phyloP scores from a whole-genome alignment of 2,888 invertebrate species.

The Halictus ligatus region DNA sequence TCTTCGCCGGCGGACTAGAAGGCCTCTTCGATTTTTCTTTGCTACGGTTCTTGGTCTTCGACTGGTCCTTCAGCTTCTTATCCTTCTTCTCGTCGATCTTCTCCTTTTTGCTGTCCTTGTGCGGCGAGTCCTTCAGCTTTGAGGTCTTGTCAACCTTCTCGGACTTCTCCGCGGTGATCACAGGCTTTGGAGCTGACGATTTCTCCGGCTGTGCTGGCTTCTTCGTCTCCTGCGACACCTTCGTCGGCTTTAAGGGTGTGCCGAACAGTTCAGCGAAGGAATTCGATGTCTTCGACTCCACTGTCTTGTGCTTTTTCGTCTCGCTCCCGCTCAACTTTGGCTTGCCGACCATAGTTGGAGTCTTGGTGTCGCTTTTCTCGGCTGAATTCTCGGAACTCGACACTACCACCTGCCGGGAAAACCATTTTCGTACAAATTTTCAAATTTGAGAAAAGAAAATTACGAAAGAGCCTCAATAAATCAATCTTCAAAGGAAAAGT shows the following conservation, averaged over 20 bases:
- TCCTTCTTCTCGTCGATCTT: slow-evolving; percentile 84
- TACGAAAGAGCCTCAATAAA: not conserved
- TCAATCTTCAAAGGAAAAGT: not conserved
- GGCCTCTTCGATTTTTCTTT: slow-evolving; percentile 86
- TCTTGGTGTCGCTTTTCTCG: slow-evolving; percentile 87
- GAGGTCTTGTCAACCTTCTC: slow-evolving; percentile 85
- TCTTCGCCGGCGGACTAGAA: slow-evolving; percentile 83
- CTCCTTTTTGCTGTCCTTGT: slow-evolving; percentile 85
- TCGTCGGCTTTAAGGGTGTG: slow-evolving; percentile 91
- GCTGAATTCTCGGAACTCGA: slow-evolving; percentile 86
- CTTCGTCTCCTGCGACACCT: slow-evolving; percentile 89
- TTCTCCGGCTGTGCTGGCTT: slow-evolving; percentile 83
- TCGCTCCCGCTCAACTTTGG: slow-evolving; percentile 88
- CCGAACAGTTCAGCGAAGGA: slow-evolving; percentile 94
- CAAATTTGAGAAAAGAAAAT: too few relatives aligned
- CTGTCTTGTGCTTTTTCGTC: slow-evolving; percentile 80
- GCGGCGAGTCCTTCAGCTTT: slow-evolving; percentile 86
- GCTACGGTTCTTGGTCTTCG: slow-evolving; percentile 86
- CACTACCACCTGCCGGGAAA: slow-evolving; percentile 73
- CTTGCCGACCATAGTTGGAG: slow-evolving; percentile 88
- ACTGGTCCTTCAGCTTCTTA: slow-evolving; percentile 85
- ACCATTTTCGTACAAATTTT: not conserved
- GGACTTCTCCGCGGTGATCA: slow-evolving; percentile 85
- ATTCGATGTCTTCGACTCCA: slow-evolving; percentile 85
- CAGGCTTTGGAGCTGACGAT: slow-evolving; percentile 78